Percentiles rank a stretch among this genome's conserved stretches.
Evolutionary conservation across 1,140 invertebrate genomes (phyloP).

Genomic region (Lineus longissimus): DNA sequence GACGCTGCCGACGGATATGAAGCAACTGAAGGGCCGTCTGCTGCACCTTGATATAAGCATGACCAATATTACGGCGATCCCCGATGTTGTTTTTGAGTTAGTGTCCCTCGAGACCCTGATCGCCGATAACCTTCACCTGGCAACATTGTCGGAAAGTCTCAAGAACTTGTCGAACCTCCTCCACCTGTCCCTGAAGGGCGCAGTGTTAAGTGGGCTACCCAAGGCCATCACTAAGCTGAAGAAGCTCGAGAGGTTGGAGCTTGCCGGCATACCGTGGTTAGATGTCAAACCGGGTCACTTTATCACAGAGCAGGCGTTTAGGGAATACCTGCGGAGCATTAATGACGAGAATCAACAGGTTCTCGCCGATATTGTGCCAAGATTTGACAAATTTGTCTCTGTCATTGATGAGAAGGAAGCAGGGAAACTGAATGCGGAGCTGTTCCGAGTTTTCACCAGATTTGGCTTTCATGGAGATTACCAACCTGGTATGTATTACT

Average conservation of each 20-base stretch:
- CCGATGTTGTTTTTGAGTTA: conserved; percentile 24
- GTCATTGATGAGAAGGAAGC: conserved; percentile 38
- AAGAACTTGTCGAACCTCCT: conserved; percentile 27
- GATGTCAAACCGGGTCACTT: conserved; percentile 26
- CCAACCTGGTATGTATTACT: not conserved
- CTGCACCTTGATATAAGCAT: conserved; percentile 26
- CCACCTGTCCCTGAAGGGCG: conserved; percentile 29
- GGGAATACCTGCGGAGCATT: conserved; percentile 21
- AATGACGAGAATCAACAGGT: conserved; percentile 25
- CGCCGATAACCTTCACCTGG: conserved; percentile 27
- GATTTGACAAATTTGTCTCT: conserved; percentile 41
- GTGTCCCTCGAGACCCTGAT: conserved; percentile 25
- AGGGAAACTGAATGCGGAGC: conserved; percentile 38
- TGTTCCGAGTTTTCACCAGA: conserved; percentile 39
- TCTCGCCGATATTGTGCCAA: conserved; percentile 23
- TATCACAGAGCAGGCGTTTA: conserved; percentile 31
- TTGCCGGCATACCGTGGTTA: conserved; percentile 33
- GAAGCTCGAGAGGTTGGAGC: conserved; percentile 32
- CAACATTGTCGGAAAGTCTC: conserved; percentile 31
- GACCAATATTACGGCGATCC: conserved; percentile 27
- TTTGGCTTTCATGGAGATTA: conserved; percentile 24
- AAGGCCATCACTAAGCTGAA: conserved; percentile 30
- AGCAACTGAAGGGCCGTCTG: conserved; percentile 19
- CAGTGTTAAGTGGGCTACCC: conserved; percentile 36
- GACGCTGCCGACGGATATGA: conserved; percentile 26